Conservation (phyloP, 2,113 vertebrate genomes). For the Dendrocopos noguchii region DNA sequence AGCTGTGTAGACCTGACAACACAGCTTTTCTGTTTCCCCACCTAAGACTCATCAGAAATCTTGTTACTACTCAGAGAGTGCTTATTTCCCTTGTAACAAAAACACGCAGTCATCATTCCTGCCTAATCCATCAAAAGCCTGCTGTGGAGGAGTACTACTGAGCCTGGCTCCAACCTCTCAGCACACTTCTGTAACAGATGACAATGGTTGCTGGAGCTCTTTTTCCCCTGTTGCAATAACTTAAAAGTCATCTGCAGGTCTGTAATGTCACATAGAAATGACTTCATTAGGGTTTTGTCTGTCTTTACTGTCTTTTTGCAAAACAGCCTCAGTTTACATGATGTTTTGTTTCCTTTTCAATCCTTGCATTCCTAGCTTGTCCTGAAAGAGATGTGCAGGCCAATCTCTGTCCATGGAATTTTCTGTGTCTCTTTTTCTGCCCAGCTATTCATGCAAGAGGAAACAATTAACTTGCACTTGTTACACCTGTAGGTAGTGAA, state of each 20-base stretch:
- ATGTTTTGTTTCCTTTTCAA: not conserved
- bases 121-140: not conserved
- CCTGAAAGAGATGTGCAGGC: not conserved
- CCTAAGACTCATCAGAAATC: not conserved
- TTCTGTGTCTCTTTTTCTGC: not conserved
- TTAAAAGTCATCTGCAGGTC: not conserved
- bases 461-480: not conserved
- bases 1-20: not conserved
- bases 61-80: not conserved
- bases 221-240: not conserved
- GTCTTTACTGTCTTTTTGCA: not conserved
- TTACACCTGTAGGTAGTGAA: not conserved
- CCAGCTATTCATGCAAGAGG: not conserved
- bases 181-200: not conserved
- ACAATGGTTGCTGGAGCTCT: not conserved
- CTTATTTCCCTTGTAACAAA: not conserved
- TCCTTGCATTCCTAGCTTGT: not conserved
- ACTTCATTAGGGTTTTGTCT: not conserved
- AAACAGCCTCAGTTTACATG: not conserved
- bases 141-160: not conserved
- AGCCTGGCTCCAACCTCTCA: not conserved
- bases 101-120: rapidly evolving
- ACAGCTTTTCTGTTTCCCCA: not conserved
- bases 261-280: not conserved
- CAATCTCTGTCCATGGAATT: not conserved